Conservation (phyloP, 2,797 vertebrate species). For the Rhyacichthys aspro region DNA sequence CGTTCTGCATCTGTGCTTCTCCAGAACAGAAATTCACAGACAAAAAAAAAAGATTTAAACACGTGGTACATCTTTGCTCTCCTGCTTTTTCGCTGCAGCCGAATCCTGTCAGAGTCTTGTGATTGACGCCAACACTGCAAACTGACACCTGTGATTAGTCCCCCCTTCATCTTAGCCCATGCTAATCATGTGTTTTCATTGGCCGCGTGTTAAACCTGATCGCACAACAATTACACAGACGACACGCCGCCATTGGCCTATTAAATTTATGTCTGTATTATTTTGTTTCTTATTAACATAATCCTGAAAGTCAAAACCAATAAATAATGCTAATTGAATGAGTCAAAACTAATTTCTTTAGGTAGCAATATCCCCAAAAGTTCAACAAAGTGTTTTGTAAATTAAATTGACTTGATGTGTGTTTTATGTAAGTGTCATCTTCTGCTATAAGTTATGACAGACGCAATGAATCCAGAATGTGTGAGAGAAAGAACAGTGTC, state of each 20-base stretch:
- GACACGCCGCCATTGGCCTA: constrained; percentile 66
- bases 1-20: background rate
- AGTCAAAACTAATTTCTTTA: constrained; percentile 59
- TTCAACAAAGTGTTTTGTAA: constrained; percentile 17
- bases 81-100: background rate
- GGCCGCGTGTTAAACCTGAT: constrained; percentile 56
- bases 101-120: constrained; percentile 11
- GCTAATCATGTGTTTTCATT: constrained; percentile 68
- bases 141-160: constrained; percentile 60
- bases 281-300: constrained; percentile 55
- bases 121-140: constrained; percentile 42
- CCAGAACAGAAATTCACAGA: no score
- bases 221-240: constrained; percentile 63
- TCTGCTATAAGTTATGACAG: constrained; percentile 36
- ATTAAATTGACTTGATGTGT: constrained; percentile 18
- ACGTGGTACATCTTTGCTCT: background rate
- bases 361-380: constrained; percentile 22
- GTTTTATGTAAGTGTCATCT: constrained; percentile 3
- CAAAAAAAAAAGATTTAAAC: background rate
- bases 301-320: constrained; percentile 74
- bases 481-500: constrained; percentile 16
- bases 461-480: constrained; percentile 19
- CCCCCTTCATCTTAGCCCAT: constrained; percentile 40
- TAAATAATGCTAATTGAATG: constrained; percentile 46
- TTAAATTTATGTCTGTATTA: constrained; percentile 65